A percentile compares a stretch with the other conserved stretches of the same genome.
These are phyloP conservation scores for Sisyra terminalis DNA, from an alignment of 2,888 invertebrate species.

Conservation along the genomic window DNA sequence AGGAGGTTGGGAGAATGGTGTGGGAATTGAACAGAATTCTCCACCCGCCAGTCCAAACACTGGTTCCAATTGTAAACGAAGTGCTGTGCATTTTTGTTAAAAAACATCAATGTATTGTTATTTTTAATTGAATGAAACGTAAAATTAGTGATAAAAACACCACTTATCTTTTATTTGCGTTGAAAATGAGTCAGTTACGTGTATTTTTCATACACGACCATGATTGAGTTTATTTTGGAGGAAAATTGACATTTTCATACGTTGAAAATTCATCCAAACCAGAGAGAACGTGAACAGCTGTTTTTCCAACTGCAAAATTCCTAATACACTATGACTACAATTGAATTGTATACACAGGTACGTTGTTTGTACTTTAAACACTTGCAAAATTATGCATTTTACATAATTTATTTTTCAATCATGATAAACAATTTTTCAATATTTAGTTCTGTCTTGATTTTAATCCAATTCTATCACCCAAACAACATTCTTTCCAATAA, in stretches of 20 bases:
- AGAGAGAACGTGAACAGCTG: neutral
- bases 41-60: too few relatives aligned
- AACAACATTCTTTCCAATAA: neutral
- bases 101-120: too few relatives aligned
- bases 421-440: constrained; percentile 3
- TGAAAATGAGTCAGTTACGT: too few relatives aligned
- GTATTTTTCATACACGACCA: too few relatives aligned
- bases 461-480: neutral
- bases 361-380: neutral
- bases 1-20: too few relatives aligned
- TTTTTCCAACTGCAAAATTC: neutral
- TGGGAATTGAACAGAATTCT: too few relatives aligned
- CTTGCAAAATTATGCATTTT: neutral
- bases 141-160: too few relatives aligned
- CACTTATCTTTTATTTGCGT: too few relatives aligned
- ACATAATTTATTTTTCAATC: constrained; percentile 1
- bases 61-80: too few relatives aligned
- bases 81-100: too few relatives aligned
- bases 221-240: too few relatives aligned
- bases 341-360: constrained; percentile 13
- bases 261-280: neutral
- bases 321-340: constrained; percentile 9
- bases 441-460: constrained; percentile 2
- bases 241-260: neutral
- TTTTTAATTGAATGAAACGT: too few relatives aligned